phyloP scores from a whole-genome alignment of 2,797 vertebrate species.

The Halcyon badia region DNA sequence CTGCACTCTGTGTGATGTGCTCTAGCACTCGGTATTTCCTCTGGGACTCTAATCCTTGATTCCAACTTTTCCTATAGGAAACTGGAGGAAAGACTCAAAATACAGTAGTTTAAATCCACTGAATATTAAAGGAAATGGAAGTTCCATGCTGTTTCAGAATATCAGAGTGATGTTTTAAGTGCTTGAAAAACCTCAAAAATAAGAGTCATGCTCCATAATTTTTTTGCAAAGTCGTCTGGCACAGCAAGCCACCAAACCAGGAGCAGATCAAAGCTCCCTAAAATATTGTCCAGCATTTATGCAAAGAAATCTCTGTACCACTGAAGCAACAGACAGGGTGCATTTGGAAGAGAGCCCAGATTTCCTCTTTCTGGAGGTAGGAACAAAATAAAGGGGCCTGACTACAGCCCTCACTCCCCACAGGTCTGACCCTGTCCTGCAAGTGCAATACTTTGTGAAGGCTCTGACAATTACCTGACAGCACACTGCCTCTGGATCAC shows the following conservation, averaged over 20 bases:
- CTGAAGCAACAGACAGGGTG: neutral
- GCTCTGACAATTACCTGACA: neutral
- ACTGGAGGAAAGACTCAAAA: neutral
- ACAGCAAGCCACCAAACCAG: neutral
- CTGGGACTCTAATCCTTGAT: neutral
- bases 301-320: neutral
- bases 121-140: neutral
- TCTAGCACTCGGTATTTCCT: neutral
- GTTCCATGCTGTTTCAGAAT: neutral
- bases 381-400: neutral
- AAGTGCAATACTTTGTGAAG: neutral
- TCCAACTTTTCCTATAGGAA: neutral
- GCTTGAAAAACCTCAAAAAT: neutral
- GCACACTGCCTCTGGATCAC: neutral
- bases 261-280: neutral
- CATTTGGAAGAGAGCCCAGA: neutral
- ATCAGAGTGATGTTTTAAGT: neutral
- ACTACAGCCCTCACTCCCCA: rapidly evolving
- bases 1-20: neutral
- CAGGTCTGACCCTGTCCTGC: neutral
- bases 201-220: neutral
- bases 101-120: neutral
- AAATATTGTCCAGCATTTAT: neutral
- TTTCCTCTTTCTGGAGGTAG: neutral
- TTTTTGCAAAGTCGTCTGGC: neutral